These are phyloP conservation scores for Bombus superbus DNA, from an alignment of 1,140 invertebrate genomes.

Conservation along the genomic window DNA sequence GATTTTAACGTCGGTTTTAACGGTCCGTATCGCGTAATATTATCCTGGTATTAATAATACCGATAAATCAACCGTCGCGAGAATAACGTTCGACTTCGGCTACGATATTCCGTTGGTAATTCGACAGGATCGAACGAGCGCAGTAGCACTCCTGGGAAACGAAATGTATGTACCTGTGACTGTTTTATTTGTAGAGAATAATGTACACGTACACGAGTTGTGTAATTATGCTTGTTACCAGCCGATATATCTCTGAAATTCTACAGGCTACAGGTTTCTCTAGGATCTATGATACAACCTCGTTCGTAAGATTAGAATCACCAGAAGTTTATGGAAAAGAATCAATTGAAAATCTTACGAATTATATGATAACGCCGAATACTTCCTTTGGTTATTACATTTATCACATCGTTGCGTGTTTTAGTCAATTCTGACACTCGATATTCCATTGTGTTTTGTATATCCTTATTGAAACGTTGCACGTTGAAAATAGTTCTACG, in stretches of 20 bases:
- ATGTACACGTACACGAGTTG: neutral
- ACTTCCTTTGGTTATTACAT: no score
- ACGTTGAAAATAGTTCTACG: no score
- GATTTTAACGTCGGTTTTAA: conserved; percentile 70
- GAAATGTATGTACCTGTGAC: neutral
- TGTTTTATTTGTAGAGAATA: conserved; percentile 9
- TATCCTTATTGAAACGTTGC: no score
- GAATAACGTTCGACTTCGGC: conserved; percentile 67
- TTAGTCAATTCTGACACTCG: no score
- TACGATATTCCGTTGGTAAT: conserved; percentile 65
- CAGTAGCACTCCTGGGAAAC: conserved; percentile 61
- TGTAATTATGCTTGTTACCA: conserved; percentile 12
- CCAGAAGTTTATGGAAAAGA: no score
- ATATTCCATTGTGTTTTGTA: no score
- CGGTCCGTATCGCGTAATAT: conserved; percentile 67
- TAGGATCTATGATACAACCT: neutral
- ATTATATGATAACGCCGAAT: no score
- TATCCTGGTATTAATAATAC: conserved; percentile 67
- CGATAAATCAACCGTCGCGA: conserved; percentile 65
- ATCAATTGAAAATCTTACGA: no score
- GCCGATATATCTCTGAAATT: conserved; percentile 1
- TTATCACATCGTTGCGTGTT: no score
- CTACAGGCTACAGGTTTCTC: neutral
- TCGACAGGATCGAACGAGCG: conserved; percentile 62
- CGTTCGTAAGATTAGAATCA: no score